These are phyloP conservation scores for Scytalopus superciliaris DNA, from an alignment of 2,113 vertebrate species.

Conservation along the genomic window DNA sequence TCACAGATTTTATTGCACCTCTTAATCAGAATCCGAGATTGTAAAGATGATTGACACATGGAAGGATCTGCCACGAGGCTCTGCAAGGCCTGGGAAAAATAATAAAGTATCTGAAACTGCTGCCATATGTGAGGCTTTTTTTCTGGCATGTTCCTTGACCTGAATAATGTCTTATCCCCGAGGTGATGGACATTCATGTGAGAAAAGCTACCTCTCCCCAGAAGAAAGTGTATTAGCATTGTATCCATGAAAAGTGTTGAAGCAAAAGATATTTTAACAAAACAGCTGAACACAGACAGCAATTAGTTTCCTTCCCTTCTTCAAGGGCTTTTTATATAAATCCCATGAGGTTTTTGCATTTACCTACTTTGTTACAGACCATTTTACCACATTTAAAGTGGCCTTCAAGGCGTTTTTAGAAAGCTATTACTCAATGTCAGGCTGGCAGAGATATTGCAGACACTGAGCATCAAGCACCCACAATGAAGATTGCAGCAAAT, in stretches of 20 bases:
- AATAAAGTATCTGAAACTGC: neutral
- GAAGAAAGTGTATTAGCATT: neutral
- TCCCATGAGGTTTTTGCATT: neutral
- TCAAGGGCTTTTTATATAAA: neutral
- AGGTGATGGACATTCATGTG: neutral
- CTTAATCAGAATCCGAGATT: neutral
- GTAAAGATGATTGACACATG: neutral
- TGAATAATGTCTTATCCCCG: neutral
- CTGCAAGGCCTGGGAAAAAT: neutral
- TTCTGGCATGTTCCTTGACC: neutral
- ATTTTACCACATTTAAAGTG: slow-evolving; percentile 10
- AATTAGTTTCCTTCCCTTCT: neutral
- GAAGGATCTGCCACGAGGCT: neutral
- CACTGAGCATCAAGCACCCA: neutral
- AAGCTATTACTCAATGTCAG: slow-evolving; percentile 3
- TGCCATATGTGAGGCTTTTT: neutral
- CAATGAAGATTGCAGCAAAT: neutral
- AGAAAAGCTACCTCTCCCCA: neutral
- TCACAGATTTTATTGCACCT: neutral
- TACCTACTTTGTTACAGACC: neutral
- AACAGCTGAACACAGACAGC: neutral
- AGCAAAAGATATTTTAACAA: neutral
- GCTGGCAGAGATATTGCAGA: neutral
- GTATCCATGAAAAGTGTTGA: neutral
- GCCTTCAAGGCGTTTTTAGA: slow-evolving; percentile 4